Base-by-base conservation (phyloP, 2,113 vertebrate genomes). In the Emydocephalus ijimae region DNA sequence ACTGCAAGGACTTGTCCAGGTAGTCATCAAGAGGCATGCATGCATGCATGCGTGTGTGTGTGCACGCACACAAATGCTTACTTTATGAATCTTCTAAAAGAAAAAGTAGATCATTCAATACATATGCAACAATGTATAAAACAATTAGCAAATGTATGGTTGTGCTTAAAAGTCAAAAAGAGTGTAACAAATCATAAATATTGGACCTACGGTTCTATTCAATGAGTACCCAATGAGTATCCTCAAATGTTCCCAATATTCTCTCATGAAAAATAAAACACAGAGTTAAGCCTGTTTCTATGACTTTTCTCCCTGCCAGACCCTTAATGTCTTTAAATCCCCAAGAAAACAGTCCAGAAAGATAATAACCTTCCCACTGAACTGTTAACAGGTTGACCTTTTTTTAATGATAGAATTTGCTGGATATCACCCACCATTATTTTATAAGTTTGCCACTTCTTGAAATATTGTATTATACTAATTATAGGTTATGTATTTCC, bases 81-180 rank as follows among this genome's bases (percentile, higher is more conserved):
- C 6, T 56, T 4, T 26, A 85, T 12, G 23, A 91, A 34, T 12
- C 23, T 29, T 5, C 20, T 86, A 85, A 57, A 85, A 85, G 48
- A 90, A n/a, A 74, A 20, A 8, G 6, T 55, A 52, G 64, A 85
- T 48, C 85, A 20, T 92, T 95, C 10, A 89, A 95, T 21, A 29
- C 74, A 57, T 43, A 95, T 94, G 64, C 64, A 50, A 74, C 55
- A 7, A 95, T 55, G 81, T 89, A 74, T 10, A 93, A 94, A 52
- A 12, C 2, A 95, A 29, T 74, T 91, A 69, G 9, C 92, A 23
- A 23, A 94, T 15, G 9, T 34, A 95, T 85, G 43, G 24, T 14
- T 56, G 1, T 29, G 6, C 43, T 90, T n/a, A 90, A 54, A 81
- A 61, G 20, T 14, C 12, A 24, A 43, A 56, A 43, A 24, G 4